Evolutionary conservation across 2,113 vertebrate genomes (phyloP).

Genomic region (Antennarius striatus): DNA sequence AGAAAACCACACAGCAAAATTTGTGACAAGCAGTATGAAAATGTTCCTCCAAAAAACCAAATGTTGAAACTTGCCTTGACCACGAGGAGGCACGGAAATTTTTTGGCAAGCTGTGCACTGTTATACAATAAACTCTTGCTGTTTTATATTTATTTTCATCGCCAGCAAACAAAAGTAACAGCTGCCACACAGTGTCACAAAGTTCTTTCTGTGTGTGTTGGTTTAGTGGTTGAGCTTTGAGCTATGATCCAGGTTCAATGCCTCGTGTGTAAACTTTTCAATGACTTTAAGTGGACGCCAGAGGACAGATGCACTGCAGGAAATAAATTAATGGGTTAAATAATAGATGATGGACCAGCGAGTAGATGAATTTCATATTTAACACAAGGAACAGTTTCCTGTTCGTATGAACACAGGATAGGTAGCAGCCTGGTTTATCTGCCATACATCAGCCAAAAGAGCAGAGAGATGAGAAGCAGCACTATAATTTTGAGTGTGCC

Average conservation of each 20-base stretch:
- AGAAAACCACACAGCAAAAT: too few species aligned
- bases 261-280: not conserved
- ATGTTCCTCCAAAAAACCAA: too few species aligned
- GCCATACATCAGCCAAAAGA: constrained; percentile 10
- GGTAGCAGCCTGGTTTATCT: not conserved
- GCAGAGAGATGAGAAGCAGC: constrained; percentile 8
- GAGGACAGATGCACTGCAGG: not conserved
- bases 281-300: not conserved
- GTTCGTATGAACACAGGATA: not conserved
- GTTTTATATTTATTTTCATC: constrained; percentile 25
- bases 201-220: too few species aligned
- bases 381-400: not conserved
- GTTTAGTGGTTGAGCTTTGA: too few species aligned
- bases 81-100: too few species aligned
- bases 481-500: constrained; percentile 1
- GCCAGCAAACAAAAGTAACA: constrained; percentile 23
- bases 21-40: too few species aligned
- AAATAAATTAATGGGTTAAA: not conserved
- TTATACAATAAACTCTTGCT: constrained; percentile 2
- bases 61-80: too few species aligned
- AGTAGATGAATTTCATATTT: not conserved
- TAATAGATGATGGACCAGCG: not conserved
- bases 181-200: constrained; percentile 27
- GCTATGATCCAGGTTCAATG: not conserved
- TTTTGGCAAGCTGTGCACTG: too few species aligned